A percentile compares a stretch with the other conserved stretches of the same genome.
These are phyloP conservation scores for Acrocephalus arundinaceus DNA, from an alignment of 2,113 vertebrate species.

Conservation along the genomic window DNA sequence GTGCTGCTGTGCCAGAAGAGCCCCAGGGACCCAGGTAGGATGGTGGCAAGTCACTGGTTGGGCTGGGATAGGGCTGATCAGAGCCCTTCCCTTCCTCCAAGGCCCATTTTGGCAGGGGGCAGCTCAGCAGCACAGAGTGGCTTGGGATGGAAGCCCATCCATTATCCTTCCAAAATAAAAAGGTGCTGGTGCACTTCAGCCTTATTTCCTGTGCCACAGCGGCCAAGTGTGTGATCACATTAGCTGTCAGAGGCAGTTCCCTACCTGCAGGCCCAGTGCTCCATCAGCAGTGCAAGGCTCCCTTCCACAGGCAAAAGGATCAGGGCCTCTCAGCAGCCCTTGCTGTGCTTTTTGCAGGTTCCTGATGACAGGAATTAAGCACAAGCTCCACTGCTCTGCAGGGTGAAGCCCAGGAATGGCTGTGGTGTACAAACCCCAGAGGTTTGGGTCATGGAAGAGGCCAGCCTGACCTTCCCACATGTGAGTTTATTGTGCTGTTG, in stretches of 20 bases:
- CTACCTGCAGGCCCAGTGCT: background rate
- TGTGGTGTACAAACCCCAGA: fast-evolving
- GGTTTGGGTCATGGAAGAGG: background rate
- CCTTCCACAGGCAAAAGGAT: fast-evolving
- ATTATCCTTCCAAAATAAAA: background rate
- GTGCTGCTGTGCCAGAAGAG: background rate
- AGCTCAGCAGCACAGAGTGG: fast-evolving
- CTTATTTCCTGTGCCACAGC: fast-evolving
- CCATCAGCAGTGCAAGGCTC: fast-evolving
- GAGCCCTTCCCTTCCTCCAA: background rate
- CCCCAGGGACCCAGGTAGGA: background rate
- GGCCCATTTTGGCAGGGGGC: fast-evolving
- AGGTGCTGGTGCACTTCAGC: fast-evolving
- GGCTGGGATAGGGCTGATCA: background rate
- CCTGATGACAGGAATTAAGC: background rate
- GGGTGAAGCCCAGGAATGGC: background rate
- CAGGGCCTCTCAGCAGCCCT: background rate
- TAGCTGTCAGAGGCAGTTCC: background rate
- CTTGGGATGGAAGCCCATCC: background rate
- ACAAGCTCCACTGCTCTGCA: fast-evolving
- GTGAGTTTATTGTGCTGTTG: fast-evolving
- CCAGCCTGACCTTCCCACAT: fast-evolving
- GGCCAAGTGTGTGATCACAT: background rate
- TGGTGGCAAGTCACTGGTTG: background rate
- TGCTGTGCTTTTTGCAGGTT: background rate